Percentiles rank a stretch among this genome's conserved stretches.
Evolutionary conservation across 2,888 invertebrate species (phyloP).

Genomic region (Sipunculus nudus): DNA sequence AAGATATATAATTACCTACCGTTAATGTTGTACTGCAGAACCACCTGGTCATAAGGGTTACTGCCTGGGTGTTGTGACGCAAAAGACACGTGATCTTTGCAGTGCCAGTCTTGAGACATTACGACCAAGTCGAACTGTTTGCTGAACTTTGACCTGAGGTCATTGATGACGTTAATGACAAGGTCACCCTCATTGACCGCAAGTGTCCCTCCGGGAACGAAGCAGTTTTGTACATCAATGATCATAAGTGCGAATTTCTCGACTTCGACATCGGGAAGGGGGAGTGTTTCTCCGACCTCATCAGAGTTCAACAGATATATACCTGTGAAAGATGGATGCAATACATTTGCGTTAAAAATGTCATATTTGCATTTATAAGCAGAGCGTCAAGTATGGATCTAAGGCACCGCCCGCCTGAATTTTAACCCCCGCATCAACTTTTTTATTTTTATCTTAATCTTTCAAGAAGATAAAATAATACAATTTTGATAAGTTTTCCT

Average conservation of each 20-base stretch:
- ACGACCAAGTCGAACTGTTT: slow-evolving; percentile 45
- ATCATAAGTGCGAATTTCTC: slow-evolving; percentile 47
- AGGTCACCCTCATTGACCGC: slow-evolving; percentile 45
- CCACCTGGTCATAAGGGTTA: slow-evolving; percentile 17
- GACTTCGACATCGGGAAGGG: too few relatives aligned
- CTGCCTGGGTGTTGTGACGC: slow-evolving; percentile 46
- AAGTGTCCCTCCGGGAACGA: slow-evolving; percentile 50
- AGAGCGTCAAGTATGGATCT: too few relatives aligned
- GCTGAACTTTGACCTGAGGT: slow-evolving; percentile 41
- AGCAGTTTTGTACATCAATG: slow-evolving; percentile 58
- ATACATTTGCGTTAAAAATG: too few relatives aligned
- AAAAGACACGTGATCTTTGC: slow-evolving; percentile 56
- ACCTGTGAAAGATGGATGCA: too few relatives aligned
- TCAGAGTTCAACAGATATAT: too few relatives aligned
- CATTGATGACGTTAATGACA: slow-evolving; percentile 51
- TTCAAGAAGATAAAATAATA: too few relatives aligned
- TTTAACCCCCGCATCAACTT: too few relatives aligned
- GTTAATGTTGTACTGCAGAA: slow-evolving; percentile 41
- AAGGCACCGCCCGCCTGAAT: too few relatives aligned
- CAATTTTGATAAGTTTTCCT: too few relatives aligned
- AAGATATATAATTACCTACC: slow-evolving; percentile 38
- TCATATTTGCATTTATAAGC: too few relatives aligned
- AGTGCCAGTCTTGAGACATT: slow-evolving; percentile 58
- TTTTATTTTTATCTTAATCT: too few relatives aligned
- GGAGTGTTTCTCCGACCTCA: too few relatives aligned